A percentile compares a stretch with the other conserved stretches of the same genome.
Evolutionary conservation across 2,888 invertebrate species (phyloP).

Genomic region (Thereva unica): DNA sequence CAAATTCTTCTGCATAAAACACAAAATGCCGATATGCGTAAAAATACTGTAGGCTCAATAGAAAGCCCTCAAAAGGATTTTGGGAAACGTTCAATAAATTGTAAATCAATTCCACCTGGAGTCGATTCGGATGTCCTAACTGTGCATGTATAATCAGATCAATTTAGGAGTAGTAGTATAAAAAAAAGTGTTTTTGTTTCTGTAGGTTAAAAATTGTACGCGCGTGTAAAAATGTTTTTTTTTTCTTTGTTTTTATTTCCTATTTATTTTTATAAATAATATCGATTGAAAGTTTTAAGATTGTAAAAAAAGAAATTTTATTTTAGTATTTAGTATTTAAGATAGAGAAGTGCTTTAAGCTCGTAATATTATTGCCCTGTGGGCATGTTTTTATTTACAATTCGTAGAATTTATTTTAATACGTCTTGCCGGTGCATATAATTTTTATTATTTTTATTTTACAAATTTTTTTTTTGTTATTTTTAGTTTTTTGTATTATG

Average conservation of each 20-base stretch:
- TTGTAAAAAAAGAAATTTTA: conserved; percentile 30
- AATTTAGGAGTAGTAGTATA: conserved; percentile 12
- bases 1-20: conserved; percentile 79
- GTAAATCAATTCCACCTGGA: conserved; percentile 55
- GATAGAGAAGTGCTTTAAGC: background rate
- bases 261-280: conserved; percentile 5
- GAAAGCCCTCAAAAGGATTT: conserved; percentile 71
- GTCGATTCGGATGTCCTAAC: conserved; percentile 60
- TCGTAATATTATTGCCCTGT: too few relatives aligned
- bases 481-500: too few relatives aligned
- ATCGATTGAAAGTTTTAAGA: background rate
- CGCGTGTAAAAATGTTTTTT: conserved; percentile 31
- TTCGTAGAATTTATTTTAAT: too few relatives aligned
- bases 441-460: too few relatives aligned
- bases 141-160: conserved; percentile 60
- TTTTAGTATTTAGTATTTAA: conserved; percentile 4
- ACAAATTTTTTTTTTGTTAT: too few relatives aligned
- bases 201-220: conserved; percentile 42
- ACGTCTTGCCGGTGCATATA: too few relatives aligned
- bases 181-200: conserved; percentile 24
- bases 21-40: conserved; percentile 81
- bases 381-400: too few relatives aligned
- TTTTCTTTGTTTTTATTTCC: conserved; percentile 34
- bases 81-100: conserved; percentile 72
- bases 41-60: conserved; percentile 72